Conservation (phyloP, 2,797 vertebrate genomes). For the Halcyon badia region DNA sequence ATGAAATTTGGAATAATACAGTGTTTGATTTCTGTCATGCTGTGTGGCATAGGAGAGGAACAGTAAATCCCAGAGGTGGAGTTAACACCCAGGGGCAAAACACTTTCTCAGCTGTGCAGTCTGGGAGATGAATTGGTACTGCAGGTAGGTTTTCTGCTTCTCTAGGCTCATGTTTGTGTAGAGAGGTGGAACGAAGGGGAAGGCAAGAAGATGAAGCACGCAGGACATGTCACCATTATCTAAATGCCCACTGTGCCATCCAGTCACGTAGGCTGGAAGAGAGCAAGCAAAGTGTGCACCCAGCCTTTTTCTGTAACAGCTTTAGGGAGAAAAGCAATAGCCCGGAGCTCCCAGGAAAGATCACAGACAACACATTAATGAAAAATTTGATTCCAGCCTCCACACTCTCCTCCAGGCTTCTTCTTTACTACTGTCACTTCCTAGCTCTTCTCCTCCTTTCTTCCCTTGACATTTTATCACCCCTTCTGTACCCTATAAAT, state of each 20-base stretch:
- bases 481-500: not conserved
- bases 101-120: not conserved
- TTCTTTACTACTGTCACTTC: not conserved
- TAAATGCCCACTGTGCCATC: not conserved
- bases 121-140: rapidly evolving
- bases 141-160: not conserved
- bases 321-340: not conserved
- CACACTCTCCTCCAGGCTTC: not conserved
- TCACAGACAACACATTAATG: not conserved
- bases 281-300: not conserved
- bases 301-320: not conserved
- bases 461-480: not conserved
- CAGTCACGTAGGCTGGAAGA: not conserved
- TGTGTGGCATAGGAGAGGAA: not conserved
- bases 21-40: not conserved
- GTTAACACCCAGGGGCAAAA: not conserved
- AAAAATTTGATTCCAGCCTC: not conserved
- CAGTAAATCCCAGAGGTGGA: not conserved
- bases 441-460: not conserved
- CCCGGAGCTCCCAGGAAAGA: not conserved
- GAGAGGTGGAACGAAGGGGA: not conserved
- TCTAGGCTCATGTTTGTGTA: not conserved
- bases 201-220: not conserved
- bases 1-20: not conserved
- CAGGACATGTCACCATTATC: not conserved